Evolutionary conservation across 2,113 vertebrate species (phyloP).

Genomic region (Falcunculus frontatus): DNA sequence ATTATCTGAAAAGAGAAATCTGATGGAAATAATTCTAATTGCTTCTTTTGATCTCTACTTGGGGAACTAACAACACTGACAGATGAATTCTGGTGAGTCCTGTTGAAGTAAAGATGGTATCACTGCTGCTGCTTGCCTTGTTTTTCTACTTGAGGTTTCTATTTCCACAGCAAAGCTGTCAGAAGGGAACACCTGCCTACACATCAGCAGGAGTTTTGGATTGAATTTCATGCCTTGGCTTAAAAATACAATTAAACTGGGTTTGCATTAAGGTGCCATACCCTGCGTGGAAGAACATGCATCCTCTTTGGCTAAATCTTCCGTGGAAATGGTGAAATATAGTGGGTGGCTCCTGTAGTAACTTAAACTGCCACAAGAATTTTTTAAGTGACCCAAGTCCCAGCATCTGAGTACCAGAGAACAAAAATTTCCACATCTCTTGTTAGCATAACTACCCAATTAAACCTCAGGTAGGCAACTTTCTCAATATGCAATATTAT

Average conservation of each 20-base stretch:
- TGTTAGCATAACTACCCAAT: not conserved
- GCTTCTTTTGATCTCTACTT: slow-evolving; percentile 19
- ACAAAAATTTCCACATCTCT: not conserved
- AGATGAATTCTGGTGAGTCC: not conserved
- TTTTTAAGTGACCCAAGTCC: not conserved
- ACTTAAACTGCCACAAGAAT: not conserved
- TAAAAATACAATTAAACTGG: not conserved
- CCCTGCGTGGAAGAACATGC: not conserved
- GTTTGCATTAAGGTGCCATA: not conserved
- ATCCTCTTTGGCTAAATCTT: not conserved
- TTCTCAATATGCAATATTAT: not conserved
- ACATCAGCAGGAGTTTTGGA: not conserved
- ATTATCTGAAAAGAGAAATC: slow-evolving; percentile 10
- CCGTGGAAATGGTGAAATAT: not conserved
- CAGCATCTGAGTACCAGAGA: not conserved
- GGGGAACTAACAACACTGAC: not conserved
- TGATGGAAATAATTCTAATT: slow-evolving; percentile 22
- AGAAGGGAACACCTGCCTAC: not conserved
- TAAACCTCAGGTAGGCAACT: not conserved
- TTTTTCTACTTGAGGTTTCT: not conserved
- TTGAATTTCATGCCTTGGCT: not conserved
- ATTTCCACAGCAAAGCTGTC: not conserved
- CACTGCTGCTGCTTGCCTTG: not conserved
- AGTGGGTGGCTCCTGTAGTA: not conserved
- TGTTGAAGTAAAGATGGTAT: not conserved